Evolutionary conservation across 2,888 invertebrate genomes (phyloP), one percentile per base, ranked within the genome.

Genomic region (Luperina nickerlii): DNA sequence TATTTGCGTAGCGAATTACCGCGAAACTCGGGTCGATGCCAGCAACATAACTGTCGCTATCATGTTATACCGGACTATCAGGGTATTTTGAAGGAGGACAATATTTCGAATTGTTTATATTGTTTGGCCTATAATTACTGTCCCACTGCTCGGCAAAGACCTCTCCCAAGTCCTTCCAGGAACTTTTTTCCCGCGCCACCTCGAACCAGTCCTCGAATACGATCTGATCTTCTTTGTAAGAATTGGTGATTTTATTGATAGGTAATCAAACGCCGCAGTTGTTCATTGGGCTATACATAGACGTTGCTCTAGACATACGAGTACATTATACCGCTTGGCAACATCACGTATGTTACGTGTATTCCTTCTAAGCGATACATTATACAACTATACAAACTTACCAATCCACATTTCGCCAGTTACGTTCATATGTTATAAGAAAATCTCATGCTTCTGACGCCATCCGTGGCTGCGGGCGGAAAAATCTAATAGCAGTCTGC

Each of bases 11-110:
- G 71, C 85, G 83, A 85, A 85, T 76, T 84, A 70, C 70, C 70
- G 76, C 74, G 75, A 79, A 79, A 69, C 67, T 67, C 69, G 32
- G 86, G 86, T 86, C 80, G 78, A 83, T 85, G 86, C 80, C 86
- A 80, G 66, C 73, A 65, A 79, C 45, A 67, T 83, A 83, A 78
- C 86, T 78, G 86, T 78, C 65, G 42, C 66, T 86, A 77, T 63
- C 20, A 48, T 73, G 32, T 60, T 54, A 51, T 67, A 77, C 75
- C 65, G 65, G 42, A 76, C 54, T 75, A 54, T 74, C 51, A 54
- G 38, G 11, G 75, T 54, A 65, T 32, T 75, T 77, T 45, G 42
- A 24, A 65, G 3, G 9, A 54, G 18, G 2, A 18, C n/a, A 18
- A 45, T 15, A 6, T 62, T 60, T 60, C 13, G 62, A 6, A 27